Base-by-base conservation (phyloP, 1,140 invertebrate species). In the Drosophila ohnishii region DNA sequence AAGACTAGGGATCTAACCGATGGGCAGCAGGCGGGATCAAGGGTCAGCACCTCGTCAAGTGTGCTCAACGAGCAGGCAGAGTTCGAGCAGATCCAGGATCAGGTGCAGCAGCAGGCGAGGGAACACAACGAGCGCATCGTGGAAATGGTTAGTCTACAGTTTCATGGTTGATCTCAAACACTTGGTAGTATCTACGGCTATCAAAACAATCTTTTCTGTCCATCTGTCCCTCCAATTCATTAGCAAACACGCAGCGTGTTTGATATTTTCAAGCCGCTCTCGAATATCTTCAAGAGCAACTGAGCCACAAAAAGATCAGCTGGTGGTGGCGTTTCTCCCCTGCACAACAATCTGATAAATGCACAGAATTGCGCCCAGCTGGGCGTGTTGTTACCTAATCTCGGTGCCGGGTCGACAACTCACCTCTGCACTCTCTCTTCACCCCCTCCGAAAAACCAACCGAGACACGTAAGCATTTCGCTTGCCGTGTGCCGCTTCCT, bases 41-140 rank as follows among this genome's bases (percentile, higher is more conserved):
- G 71, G 5, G 51, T 62, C 1, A 85, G 74, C 14, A 72, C 80
- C 7, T 83, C 90, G 19, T 87, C 90, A 9, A 86, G 78, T 22
- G 69, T 78, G 2, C 56, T 87, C 5, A 59, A 79, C 37, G 71
- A 67, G 1, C 78, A 90, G 58, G 85, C 48, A 6, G 88, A 90
- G 32, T 89, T 87, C 42, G 90, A 91, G 55, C 59, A 90, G 65
- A 90, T 91, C 37, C 78, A 90, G 70, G 90, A 87, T 3, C 78
- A 90, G 74, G 83, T 91, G 63, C 78, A 90, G 40, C 82, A 78
- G 42, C 90, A 90, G 67, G 67, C 80, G 30, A 77, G 78, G 11
- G 90, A 90, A 22, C 90, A 92, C 62, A 81, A 81, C 44, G 91
- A 91, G 19, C 88, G 91, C 45, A 91, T 92, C 71, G 91, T 92